Evolutionary conservation across 2,113 vertebrate species (phyloP), one percentile per base, ranked within the genome.

Genomic region (Opisthocomus hoazin): DNA sequence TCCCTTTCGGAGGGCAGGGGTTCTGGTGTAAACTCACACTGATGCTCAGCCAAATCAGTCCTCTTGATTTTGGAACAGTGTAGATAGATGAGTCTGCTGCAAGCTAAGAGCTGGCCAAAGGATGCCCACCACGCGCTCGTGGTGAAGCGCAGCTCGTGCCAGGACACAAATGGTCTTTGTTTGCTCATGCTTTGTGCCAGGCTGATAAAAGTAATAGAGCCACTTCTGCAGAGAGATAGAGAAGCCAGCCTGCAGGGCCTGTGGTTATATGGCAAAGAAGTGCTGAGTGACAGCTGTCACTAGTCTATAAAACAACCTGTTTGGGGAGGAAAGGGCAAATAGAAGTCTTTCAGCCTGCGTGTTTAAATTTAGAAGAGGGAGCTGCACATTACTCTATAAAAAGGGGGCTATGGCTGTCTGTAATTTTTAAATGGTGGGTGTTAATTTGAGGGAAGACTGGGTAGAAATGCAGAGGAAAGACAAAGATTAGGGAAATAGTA

Each of bases 1-100:
- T 14, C 18, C 41, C n/a, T 29, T 14, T 17, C 8, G 5, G 50
- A 29, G 39, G 27, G 45, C 45, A 15, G n/a, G 26, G 0, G 0
- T 14, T 76, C n/a, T 15, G 23, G 3, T 54, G 46, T 14, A 2
- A 5, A 17, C 56, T 50, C 26, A 6, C 3, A 0, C 30, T 5
- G 57, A 23, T 17, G 2, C n/a, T 45, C 5, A 1, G 22, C 73
- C 27, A 14, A 24, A 29, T 43, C 26, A 5, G 34, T 19, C 12
- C 23, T 57, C 51, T 48, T 36, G 48, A 6, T 29, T 63, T 48
- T 41, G 61, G 34, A 81, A 43, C 6, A 1, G 9, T 15, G 0
- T 7, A 21, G 32, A 8, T 5, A 43, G 41, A 9, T 1, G 4
- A 24, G 18, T 48, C 9, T 46, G 37, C n/a, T 39, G 56, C 70